Percentiles rank a stretch among this genome's conserved stretches.
These are phyloP conservation scores for Scatophagus argus DNA, from an alignment of 2,113 vertebrate species.

Conservation along the genomic window DNA sequence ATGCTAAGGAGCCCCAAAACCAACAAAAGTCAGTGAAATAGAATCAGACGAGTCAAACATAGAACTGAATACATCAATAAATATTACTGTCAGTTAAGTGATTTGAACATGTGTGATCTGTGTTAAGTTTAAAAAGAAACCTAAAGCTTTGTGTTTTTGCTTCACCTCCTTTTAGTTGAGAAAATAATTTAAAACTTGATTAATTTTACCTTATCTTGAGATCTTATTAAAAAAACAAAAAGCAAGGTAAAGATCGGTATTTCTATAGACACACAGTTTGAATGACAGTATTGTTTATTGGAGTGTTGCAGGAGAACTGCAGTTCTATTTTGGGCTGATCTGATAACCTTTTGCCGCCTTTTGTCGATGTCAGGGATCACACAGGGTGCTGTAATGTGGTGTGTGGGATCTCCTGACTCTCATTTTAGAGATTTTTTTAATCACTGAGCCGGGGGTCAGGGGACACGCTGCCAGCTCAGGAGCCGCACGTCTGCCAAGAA, in stretches of 20 bases:
- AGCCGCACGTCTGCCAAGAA: background rate
- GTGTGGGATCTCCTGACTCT: background rate
- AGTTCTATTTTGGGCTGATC: background rate
- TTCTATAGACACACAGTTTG: background rate
- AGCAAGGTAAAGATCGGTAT: too few species aligned
- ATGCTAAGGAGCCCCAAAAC: background rate
- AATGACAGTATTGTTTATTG: too few species aligned
- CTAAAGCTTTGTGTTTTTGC: background rate
- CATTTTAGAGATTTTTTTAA: background rate
- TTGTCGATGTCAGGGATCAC: background rate
- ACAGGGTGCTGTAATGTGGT: conserved; percentile 1
- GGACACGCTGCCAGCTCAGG: conserved; percentile 25
- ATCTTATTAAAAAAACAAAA: too few species aligned
- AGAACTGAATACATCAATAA: background rate
- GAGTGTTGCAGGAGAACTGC: too few species aligned
- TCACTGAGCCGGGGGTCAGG: background rate
- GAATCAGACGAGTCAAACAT: background rate
- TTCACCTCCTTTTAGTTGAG: background rate
- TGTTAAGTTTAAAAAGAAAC: background rate
- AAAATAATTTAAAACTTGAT: background rate
- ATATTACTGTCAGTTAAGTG: background rate
- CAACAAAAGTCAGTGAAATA: background rate
- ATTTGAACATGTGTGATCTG: too few species aligned
- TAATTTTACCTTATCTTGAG: too few species aligned
- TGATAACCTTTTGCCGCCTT: background rate